Conservation (phyloP, 2,888 invertebrate genomes). For the Spilosoma lubricipeda region DNA sequence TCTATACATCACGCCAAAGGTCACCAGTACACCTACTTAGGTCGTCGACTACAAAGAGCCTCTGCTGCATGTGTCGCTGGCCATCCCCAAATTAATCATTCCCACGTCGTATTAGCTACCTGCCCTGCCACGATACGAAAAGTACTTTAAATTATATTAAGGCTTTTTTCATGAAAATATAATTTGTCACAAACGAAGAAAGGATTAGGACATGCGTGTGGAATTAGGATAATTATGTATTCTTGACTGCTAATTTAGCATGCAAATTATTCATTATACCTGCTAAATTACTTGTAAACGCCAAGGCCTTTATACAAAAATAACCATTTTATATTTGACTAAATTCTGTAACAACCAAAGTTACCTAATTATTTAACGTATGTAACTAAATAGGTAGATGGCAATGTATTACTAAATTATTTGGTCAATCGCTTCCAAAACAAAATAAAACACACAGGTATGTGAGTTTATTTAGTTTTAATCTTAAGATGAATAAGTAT, state of each 20-base stretch:
- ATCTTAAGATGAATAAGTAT: background rate
- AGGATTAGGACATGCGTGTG: slow-evolving; percentile 20
- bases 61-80: slow-evolving; percentile 20
- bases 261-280: background rate
- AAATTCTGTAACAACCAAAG: background rate
- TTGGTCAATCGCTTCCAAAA: background rate
- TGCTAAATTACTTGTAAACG: background rate
- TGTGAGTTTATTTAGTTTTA: background rate
- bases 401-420: background rate
- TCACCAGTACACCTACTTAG: background rate
- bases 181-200: slow-evolving; percentile 28
- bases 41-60: background rate
- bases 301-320: background rate
- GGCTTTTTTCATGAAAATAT: slow-evolving; percentile 31
- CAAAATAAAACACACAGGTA: background rate
- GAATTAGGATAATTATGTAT: slow-evolving; percentile 18
- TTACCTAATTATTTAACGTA: background rate
- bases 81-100: slow-evolving; percentile 50
- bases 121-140: slow-evolving; percentile 42
- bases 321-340: background rate
- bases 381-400: background rate
- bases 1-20: slow-evolving; percentile 43
- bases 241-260: slow-evolving; percentile 12
- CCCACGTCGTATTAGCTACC: slow-evolving; percentile 53
- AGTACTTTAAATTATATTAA: slow-evolving; percentile 48